A percentile compares a stretch with the other conserved stretches of the same genome.
Conservation (phyloP, 2,888 invertebrate genomes). For the Zhuqinia jingwanae region DNA sequence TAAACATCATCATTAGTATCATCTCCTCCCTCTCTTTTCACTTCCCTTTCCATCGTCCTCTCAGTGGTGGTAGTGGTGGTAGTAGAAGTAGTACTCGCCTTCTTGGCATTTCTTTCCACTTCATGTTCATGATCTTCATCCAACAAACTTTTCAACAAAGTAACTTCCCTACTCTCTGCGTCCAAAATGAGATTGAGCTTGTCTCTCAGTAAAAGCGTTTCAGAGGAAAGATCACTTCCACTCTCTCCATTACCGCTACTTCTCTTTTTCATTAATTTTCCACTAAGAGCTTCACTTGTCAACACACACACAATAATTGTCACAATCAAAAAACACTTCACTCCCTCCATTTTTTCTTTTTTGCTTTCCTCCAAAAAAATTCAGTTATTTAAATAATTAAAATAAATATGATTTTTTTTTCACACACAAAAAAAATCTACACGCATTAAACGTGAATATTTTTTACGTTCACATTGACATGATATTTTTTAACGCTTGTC, state of each 20-base stretch:
- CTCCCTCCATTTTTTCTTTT: background rate
- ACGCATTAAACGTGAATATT: no score
- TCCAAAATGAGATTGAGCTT: conserved; percentile 76
- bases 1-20: no score
- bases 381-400: conserved; percentile 25
- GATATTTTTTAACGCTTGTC: background rate
- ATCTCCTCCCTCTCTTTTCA: no score
- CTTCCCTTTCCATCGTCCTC: background rate
- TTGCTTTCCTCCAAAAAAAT: no score
- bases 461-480: no score
- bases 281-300: no score
- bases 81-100: conserved; percentile 21
- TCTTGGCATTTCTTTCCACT: no score
- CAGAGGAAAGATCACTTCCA: conserved; percentile 33
- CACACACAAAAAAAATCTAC: no score
- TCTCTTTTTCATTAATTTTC: background rate
- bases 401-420: background rate
- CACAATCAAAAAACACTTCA: conserved; percentile 9
- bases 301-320: conserved; percentile 26
- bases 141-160: conserved; percentile 72
- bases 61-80: background rate
- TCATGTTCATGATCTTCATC: conserved; percentile 46
- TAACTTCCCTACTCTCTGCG: conserved; percentile 73
- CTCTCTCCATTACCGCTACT: conserved; percentile 30
- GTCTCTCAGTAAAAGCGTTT: conserved; percentile 59